Percentiles rank a stretch among this genome's conserved stretches.
phyloP scores from a whole-genome alignment of 2,797 vertebrate genomes.

The Rhincodon typus region DNA sequence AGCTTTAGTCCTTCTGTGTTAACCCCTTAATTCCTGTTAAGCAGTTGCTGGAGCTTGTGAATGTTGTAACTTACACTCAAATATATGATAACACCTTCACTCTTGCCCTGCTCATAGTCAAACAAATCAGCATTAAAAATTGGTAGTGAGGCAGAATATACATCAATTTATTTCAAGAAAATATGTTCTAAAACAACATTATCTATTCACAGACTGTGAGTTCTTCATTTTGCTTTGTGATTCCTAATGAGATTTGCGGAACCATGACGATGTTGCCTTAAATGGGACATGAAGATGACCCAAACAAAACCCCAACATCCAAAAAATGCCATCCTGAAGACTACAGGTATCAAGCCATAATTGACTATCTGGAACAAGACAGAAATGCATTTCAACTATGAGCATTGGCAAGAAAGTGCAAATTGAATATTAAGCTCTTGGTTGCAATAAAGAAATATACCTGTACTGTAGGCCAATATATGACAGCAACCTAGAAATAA shows the following conservation, averaged over 20 bases:
- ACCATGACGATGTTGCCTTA: constrained; percentile 71
- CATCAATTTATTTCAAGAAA: background rate
- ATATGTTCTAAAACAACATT: no score
- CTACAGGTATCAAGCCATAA: constrained; percentile 74
- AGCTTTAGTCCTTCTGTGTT: background rate
- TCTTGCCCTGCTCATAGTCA: background rate
- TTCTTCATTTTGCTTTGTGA: background rate
- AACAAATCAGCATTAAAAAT: background rate
- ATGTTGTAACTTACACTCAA: background rate
- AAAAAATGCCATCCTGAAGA: constrained; percentile 71
- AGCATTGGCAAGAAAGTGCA: background rate
- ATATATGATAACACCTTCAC: background rate
- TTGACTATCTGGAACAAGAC: constrained; percentile 68
- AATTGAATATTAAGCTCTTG: background rate
- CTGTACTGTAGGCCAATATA: constrained; percentile 89
- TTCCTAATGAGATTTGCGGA: constrained; percentile 53
- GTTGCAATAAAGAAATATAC: constrained; percentile 54
- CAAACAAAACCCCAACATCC: constrained; percentile 81
- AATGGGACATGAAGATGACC: constrained; percentile 83
- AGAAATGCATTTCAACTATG: background rate
- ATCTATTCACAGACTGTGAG: background rate
- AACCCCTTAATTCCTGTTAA: background rate
- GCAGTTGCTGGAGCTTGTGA: background rate
- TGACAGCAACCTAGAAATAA: constrained; percentile 72
- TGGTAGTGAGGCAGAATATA: background rate